Evolutionary conservation across 1,140 invertebrate genomes (phyloP), one percentile per base, ranked within the genome.

Genomic region (Sogatella furcifera): DNA sequence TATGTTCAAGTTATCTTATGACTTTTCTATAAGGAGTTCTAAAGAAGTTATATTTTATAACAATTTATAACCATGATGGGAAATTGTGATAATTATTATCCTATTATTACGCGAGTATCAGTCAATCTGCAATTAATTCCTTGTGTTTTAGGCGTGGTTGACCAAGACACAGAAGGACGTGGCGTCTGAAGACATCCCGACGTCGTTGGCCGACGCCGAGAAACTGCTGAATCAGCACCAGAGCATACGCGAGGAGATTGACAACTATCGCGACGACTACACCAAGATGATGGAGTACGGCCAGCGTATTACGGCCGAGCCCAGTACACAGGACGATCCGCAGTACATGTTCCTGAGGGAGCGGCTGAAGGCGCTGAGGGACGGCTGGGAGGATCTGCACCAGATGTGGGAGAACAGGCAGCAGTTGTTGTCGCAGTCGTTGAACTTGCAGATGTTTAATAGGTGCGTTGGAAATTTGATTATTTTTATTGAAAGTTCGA

Each of bases 371-470:
- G 97, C 96, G 1, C 75, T 99, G 42, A 92, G 97, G 74, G 95
- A 98, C 78, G 97, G 95, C 57, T 99, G 97, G 97, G 91, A 95
- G 63, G 97, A 99, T 71, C 77, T 99, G 52, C 89, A 97, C 67
- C 92, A 98, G 76, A 99, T 99, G 97, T 99, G 96, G 96, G 95
- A 97, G 70, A 98, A 98, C 76, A 77, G 96, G 52, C 95, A 98
- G 74, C 88, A 95, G 62, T 74, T 98, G 42, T 76, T 99, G 2
- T 92, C 94, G 0, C 94, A 98, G 76, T 95, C 90, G 66, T 81
- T 98, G 62, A 92, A 94, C 73, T 78, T 94, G 66, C 92, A 99
- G 78, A 87, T 98, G 72, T 92, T 98, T 78, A 85, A 98, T 74
- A 38, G 34, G 34, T 13, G 11, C 1, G 34, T 38, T 1, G 34